Conservation (phyloP, 2,797 vertebrate genomes). For the Enteromius anoplus region DNA sequence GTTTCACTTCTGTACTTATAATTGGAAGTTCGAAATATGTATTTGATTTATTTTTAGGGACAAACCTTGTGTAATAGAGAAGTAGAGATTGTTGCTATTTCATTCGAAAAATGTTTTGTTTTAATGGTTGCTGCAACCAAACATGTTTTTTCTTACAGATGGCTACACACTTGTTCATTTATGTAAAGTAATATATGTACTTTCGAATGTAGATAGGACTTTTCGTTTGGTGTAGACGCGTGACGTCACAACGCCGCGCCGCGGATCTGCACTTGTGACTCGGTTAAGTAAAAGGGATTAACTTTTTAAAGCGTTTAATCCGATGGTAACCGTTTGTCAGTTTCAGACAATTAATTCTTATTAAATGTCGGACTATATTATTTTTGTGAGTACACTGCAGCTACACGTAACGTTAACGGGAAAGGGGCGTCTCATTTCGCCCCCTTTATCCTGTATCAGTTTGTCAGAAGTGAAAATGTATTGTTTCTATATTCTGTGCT, state of each 20-base stretch:
- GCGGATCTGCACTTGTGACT: neutral
- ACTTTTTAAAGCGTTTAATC: neutral
- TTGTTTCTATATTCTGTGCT: neutral
- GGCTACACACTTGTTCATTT: neutral
- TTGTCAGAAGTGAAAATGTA: neutral
- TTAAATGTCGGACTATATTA: neutral
- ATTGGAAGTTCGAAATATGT: neutral
- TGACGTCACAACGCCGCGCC: neutral
- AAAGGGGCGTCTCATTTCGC: neutral
- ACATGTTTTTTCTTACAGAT: too few relatives aligned
- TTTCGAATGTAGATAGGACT: neutral
- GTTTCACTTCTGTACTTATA: too few relatives aligned
- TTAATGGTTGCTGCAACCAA: neutral
- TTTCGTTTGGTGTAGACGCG: neutral
- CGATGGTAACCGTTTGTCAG: neutral
- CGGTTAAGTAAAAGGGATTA: neutral
- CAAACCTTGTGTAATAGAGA: neutral
- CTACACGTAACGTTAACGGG: too few relatives aligned
- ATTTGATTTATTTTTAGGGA: neutral
- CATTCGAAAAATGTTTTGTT: neutral
- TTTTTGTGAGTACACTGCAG: neutral
- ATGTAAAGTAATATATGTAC: neutral
- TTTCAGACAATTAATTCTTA: too few relatives aligned
- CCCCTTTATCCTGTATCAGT: neutral
- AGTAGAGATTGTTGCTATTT: neutral